Evolutionary conservation across 2,797 vertebrate species (phyloP).

Genomic region (Falco concolor): DNA sequence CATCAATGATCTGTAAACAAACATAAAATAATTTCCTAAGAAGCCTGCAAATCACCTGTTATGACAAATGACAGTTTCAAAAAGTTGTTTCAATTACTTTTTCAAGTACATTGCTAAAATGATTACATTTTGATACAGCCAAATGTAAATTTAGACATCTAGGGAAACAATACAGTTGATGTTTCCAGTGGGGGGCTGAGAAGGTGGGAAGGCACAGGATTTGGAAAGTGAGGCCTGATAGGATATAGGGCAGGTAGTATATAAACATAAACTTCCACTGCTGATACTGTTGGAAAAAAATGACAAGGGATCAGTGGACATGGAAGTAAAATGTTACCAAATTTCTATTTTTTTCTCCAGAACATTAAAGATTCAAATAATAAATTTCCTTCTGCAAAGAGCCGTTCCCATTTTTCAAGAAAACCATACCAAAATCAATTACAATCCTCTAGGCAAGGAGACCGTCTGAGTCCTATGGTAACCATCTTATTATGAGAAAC

Average conservation of each 20-base stretch:
- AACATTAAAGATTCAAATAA: neutral
- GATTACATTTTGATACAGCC: neutral
- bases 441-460: neutral
- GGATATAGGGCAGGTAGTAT: neutral
- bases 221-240: neutral
- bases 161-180: neutral
- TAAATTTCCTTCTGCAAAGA: neutral
- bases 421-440: neutral
- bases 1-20: neutral
- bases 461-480: neutral
- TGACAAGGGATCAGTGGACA: neutral
- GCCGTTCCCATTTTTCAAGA: neutral
- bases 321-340: neutral
- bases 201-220: neutral
- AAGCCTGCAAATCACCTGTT: neutral
- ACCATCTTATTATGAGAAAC: neutral
- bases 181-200: neutral
- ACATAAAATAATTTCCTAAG: neutral
- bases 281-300: neutral
- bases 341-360: neutral
- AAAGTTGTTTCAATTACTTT: neutral
- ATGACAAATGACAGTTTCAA: neutral
- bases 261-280: neutral
- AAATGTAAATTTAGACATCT: neutral
- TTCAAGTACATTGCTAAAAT: neutral